Base-by-base conservation (phyloP, 2,113 vertebrate species). In the Pogona vitticeps region DNA sequence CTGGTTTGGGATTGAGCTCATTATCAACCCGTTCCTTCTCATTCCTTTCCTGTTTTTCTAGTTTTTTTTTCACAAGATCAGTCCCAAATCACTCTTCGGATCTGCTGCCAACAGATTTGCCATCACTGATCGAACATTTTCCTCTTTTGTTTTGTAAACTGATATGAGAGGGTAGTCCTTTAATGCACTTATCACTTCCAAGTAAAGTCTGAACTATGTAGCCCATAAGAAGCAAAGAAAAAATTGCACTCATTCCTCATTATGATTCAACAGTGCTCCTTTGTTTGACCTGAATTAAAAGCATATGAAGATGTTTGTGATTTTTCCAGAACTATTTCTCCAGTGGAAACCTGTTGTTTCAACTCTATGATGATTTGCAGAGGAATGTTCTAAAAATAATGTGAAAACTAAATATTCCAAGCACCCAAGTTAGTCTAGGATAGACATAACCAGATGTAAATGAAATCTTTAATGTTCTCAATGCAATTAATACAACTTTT, bases 291-390 rank as follows among this genome's bases (percentile, higher is more conserved):
- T 84, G 26, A 63, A 84, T 65, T 84, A 46, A 63, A 84, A 76
- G 28, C 82, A 76, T 63, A 84, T 63, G 72, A 76, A 76, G 71
- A 76, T 84, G 82, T 61, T 84, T 63, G 38, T n/a, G 5, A 84
- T 76, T 4, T 28, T 84, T 75, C 71, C 38, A 84, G 26, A 2
- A 23, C 21, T 84, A 42, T 76, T 84, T 83, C 61, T 61, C 82
- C 59, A 84, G 58, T 65, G 72, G 71, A 46, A 76, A 31, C 58
- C 28, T 76, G 82, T n/a, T 84, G 82, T 84, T 75, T 71, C 82
- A 84, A 46, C 38, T 63, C 58, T 63, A 52, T 38, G 71, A 63
- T 76, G 52, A 84, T 61, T 75, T 84, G 56, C 52, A 75, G 71
- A 76, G n/a, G 70, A 75, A 42, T 46, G 36, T 76, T 75, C 38